Conservation (phyloP, 1,140 invertebrate genomes). For the Brachionus plicatilis region DNA sequence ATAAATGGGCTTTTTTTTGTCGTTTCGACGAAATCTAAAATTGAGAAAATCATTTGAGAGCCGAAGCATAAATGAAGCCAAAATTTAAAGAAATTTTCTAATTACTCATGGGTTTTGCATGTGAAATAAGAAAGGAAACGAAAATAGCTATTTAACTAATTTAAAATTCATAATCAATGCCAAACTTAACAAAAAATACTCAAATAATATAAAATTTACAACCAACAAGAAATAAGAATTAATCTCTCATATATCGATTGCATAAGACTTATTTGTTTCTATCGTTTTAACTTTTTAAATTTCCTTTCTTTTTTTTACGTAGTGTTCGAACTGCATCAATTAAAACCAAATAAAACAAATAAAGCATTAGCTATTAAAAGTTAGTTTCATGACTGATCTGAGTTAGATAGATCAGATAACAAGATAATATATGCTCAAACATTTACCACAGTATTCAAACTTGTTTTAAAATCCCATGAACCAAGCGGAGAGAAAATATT, state of each 20-base stretch:
- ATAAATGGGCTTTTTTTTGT: not conserved
- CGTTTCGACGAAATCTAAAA: not conserved
- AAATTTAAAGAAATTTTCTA: not conserved
- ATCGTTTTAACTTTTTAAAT: not conserved
- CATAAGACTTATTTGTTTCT: not conserved
- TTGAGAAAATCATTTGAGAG: not conserved
- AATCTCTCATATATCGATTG: slow-evolving; percentile 15
- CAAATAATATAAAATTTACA: not conserved
- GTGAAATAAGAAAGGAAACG: not conserved
- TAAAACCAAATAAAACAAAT: not conserved
- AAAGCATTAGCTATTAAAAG: not conserved
- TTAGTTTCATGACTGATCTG: not conserved
- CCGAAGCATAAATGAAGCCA: not conserved
- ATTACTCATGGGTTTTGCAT: slow-evolving; percentile 7
- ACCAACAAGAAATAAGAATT: not conserved
- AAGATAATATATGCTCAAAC: slow-evolving; percentile 5
- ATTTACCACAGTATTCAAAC: not conserved
- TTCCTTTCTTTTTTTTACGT: not conserved
- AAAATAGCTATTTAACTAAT: not conserved
- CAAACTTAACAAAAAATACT: not conserved
- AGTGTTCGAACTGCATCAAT: not conserved
- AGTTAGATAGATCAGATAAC: slow-evolving; percentile 7
- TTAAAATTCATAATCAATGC: not conserved
- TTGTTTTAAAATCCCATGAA: slow-evolving; percentile 30
- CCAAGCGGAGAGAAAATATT: slow-evolving; percentile 35